These are phyloP conservation scores for Agrotis exclamationis DNA, from an alignment of 2,888 invertebrate genomes.

Conservation along the genomic window DNA sequence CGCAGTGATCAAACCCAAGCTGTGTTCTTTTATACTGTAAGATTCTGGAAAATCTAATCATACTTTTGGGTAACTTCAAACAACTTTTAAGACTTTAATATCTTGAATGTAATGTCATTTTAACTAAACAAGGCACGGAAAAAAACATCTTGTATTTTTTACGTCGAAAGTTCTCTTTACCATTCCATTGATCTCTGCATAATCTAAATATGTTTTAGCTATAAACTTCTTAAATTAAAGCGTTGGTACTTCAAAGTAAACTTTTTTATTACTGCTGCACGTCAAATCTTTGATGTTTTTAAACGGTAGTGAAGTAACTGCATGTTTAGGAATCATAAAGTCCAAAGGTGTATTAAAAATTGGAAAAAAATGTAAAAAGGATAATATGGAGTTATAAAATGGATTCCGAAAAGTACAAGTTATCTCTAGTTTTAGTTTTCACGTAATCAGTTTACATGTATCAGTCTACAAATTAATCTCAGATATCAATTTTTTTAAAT, in stretches of 20 bases:
- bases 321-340: constrained; percentile 15
- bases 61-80: not conserved
- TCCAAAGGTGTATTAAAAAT: not conserved
- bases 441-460: not conserved
- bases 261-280: constrained; percentile 36
- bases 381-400: no score
- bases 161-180: constrained; percentile 10
- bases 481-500: no score
- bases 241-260: constrained; percentile 49
- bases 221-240: constrained; percentile 29
- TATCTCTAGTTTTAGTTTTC: not conserved
- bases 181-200: constrained; percentile 44
- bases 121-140: no score
- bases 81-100: no score
- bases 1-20: not conserved
- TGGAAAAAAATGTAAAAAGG: no score
- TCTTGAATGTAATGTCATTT: no score
- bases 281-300: constrained; percentile 52
- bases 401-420: not conserved
- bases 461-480: no score
- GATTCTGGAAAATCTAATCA: no score
- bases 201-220: constrained; percentile 33
- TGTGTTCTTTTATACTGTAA: not conserved
- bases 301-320: constrained; percentile 9
- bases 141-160: constrained; percentile 3